Conservation (phyloP, 2,888 invertebrate genomes). For the Hylaea fasciaria region DNA sequence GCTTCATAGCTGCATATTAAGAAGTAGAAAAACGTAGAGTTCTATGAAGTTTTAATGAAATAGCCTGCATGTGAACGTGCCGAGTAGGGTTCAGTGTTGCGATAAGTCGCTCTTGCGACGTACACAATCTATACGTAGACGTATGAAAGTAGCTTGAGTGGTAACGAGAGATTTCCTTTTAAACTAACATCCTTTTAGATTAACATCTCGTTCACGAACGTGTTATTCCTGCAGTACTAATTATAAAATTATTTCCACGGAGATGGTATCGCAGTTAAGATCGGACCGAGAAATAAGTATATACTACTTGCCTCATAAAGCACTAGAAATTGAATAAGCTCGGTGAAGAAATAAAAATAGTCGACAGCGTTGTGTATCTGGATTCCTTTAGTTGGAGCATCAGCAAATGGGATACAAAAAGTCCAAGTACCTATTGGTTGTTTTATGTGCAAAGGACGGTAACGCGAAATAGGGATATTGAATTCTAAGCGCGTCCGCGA, state of each 20-base stretch:
- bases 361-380: slow-evolving; percentile 40
- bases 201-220: slow-evolving; percentile 1
- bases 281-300: slow-evolving; percentile 3
- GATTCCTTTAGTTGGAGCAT: slow-evolving; percentile 51
- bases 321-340: slow-evolving; percentile 11
- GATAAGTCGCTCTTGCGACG: slow-evolving; percentile 22
- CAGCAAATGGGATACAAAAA: slow-evolving; percentile 62
- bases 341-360: slow-evolving; percentile 39
- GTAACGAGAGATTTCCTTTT: not conserved
- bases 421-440: slow-evolving; percentile 59
- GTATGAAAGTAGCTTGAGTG: slow-evolving; percentile 2
- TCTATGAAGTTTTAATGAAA: slow-evolving; percentile 62
- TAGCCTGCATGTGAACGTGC: slow-evolving; percentile 44
- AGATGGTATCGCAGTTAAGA: not conserved
- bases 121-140: slow-evolving; percentile 9
- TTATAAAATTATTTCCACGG: not conserved
- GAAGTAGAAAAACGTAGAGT: slow-evolving; percentile 57
- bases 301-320: slow-evolving; percentile 8
- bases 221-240: slow-evolving; percentile 1
- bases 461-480: slow-evolving; percentile 73
- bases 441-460: slow-evolving; percentile 68
- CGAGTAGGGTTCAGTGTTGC: slow-evolving; percentile 25
- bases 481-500: slow-evolving; percentile 74
- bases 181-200: slow-evolving; percentile 9
- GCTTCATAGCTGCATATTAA: slow-evolving; percentile 63